Conservation (phyloP, 1,140 invertebrate species). For the Drosophila mojavensis region DNA sequence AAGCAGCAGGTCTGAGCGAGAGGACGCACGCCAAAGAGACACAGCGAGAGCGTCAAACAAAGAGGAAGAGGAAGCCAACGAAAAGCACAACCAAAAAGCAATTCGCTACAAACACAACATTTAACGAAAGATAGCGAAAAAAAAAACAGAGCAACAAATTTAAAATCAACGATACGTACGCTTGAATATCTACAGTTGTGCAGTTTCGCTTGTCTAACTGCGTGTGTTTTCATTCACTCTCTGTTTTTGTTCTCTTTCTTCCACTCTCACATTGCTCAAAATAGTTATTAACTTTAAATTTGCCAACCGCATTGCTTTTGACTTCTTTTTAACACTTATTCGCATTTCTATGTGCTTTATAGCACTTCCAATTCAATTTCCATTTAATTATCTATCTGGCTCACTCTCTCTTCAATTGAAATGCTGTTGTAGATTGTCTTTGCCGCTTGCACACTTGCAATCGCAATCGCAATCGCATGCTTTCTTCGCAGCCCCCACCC, state of each 20-base stretch:
- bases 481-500: neutral
- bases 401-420: slow-evolving; percentile 59
- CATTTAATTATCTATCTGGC: slow-evolving; percentile 25
- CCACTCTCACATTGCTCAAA: slow-evolving; percentile 29
- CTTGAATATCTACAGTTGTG: slow-evolving; percentile 13
- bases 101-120: slow-evolving; percentile 42
- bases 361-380: neutral
- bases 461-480: slow-evolving; percentile 49
- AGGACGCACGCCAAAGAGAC: slow-evolving; percentile 19
- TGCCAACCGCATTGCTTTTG: slow-evolving; percentile 22
- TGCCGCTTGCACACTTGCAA: slow-evolving; percentile 19
- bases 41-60: slow-evolving; percentile 56
- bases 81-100: slow-evolving; percentile 41
- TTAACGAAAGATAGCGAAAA: slow-evolving; percentile 39
- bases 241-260: neutral
- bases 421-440: slow-evolving; percentile 63
- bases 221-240: neutral
- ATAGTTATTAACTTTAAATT: slow-evolving; percentile 33
- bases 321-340: slow-evolving; percentile 52
- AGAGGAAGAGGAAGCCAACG: slow-evolving; percentile 73
- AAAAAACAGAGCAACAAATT: slow-evolving; percentile 16
- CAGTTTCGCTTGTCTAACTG: neutral
- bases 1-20: slow-evolving; percentile 37
- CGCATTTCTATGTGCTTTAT: slow-evolving; percentile 1
- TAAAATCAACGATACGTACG: slow-evolving; percentile 8